These are phyloP conservation scores for Struthidea cinerea DNA, from an alignment of 2,113 vertebrate species.

Conservation along the genomic window DNA sequence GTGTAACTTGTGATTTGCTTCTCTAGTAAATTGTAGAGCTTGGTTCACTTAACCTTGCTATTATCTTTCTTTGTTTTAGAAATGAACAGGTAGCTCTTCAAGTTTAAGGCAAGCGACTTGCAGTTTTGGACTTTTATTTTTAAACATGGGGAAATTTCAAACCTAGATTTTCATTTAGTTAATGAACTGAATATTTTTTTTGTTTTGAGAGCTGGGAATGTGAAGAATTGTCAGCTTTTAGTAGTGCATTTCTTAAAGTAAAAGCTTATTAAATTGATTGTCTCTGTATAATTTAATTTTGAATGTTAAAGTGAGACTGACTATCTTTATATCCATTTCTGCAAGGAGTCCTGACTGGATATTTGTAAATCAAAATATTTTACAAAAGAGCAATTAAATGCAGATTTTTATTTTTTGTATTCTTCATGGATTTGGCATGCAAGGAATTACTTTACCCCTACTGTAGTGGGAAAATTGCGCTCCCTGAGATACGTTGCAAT, in stretches of 20 bases:
- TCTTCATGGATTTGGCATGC: neutral
- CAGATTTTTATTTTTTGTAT: neutral
- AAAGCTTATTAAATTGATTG: neutral
- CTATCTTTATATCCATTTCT: neutral
- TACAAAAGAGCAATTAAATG: neutral
- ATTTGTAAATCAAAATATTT: neutral
- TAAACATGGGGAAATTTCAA: neutral
- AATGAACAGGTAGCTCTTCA: neutral
- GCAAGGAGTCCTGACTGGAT: neutral
- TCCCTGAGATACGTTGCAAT: neutral
- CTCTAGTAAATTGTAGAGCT: neutral
- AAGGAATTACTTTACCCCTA: neutral
- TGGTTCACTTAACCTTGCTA: neutral
- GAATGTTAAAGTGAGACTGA: neutral
- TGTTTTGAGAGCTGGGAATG: neutral
- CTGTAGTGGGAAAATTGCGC: neutral
- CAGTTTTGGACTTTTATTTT: neutral
- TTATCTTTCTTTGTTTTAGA: neutral
- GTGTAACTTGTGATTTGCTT: constrained; percentile 33
- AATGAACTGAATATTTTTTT: neutral
- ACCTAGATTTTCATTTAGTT: neutral
- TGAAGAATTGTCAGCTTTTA: neutral
- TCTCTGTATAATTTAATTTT: neutral
- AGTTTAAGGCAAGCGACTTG: neutral
- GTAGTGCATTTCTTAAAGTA: neutral